A percentile compares a stretch with the other conserved stretches of the same genome.
These are phyloP conservation scores for Anguilla anguilla DNA, from an alignment of 2,797 vertebrate genomes.

Conservation along the genomic window DNA sequence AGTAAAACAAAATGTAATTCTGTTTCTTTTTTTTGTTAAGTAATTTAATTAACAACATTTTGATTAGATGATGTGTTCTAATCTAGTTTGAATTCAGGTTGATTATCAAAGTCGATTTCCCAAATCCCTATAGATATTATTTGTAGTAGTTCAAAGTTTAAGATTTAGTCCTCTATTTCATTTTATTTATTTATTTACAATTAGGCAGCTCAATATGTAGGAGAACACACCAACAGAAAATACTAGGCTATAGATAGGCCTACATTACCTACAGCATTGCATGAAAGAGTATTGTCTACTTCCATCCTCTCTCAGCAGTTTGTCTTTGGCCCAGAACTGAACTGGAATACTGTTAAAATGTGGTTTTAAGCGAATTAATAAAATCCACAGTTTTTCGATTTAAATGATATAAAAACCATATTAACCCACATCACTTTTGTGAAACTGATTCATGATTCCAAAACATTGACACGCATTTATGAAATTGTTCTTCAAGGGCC, in stretches of 20 bases:
- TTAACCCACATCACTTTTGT: neutral
- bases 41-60: neutral
- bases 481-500: neutral
- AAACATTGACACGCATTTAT: slow-evolving; percentile 32
- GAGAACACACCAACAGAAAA: neutral
- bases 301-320: slow-evolving; percentile 15
- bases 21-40: neutral
- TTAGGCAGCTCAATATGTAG: neutral
- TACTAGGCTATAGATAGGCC: neutral
- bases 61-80: neutral
- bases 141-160: neutral
- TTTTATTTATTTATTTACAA: neutral
- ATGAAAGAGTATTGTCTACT: neutral
- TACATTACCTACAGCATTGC: too few relatives aligned
- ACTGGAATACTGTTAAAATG: slow-evolving; percentile 8
- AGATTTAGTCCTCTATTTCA: neutral
- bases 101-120: neutral
- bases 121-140: neutral
- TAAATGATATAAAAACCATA: slow-evolving; percentile 1
- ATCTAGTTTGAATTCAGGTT: neutral
- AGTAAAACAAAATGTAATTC: neutral
- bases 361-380: slow-evolving; percentile 11
- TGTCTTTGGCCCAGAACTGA: slow-evolving; percentile 21
- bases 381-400: slow-evolving; percentile 3
- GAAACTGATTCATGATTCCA: neutral